A percentile compares a stretch with the other conserved stretches of the same genome.
These are phyloP conservation scores for Leucophora obtusa DNA, from an alignment of 2,888 invertebrate species.

Conservation along the genomic window DNA sequence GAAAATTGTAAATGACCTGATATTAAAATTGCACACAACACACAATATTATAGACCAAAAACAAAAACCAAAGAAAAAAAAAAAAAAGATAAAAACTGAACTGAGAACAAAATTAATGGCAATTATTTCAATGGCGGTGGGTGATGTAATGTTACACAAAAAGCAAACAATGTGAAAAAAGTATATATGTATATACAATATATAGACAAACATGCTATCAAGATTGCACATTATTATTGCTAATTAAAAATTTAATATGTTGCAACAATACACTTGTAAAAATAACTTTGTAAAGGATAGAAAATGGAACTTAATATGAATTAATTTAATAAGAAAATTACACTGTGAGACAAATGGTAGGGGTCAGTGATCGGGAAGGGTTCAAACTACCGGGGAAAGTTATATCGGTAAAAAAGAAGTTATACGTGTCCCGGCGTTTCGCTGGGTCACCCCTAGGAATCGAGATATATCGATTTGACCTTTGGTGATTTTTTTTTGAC, in stretches of 20 bases:
- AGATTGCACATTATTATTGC: conserved; percentile 35
- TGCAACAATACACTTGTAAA: conserved; percentile 6
- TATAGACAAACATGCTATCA: conserved; percentile 26
- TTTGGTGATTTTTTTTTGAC: no score
- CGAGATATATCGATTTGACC: no score
- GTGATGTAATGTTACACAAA: neutral
- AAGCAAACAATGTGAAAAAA: neutral
- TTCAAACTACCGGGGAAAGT: no score
- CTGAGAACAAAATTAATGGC: conserved; percentile 33
- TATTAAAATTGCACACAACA: conserved; percentile 34
- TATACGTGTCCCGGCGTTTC: no score
- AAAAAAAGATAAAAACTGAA: conserved; percentile 4
- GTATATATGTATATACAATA: neutral
- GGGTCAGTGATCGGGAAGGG: no score
- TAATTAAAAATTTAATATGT: conserved; percentile 52
- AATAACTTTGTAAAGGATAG: no score
- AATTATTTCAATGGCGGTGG: conserved; percentile 11
- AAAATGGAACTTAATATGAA: no score
- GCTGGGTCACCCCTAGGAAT: no score
- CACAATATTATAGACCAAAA: neutral
- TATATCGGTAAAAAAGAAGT: no score
- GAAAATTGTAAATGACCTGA: conserved; percentile 44
- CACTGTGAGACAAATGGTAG: no score
- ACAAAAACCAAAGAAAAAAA: neutral
- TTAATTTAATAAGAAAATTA: no score